Percentiles rank a stretch among this genome's conserved stretches.
These are phyloP conservation scores for Emys orbicularis DNA, from an alignment of 2,797 vertebrate genomes.

Conservation along the genomic window DNA sequence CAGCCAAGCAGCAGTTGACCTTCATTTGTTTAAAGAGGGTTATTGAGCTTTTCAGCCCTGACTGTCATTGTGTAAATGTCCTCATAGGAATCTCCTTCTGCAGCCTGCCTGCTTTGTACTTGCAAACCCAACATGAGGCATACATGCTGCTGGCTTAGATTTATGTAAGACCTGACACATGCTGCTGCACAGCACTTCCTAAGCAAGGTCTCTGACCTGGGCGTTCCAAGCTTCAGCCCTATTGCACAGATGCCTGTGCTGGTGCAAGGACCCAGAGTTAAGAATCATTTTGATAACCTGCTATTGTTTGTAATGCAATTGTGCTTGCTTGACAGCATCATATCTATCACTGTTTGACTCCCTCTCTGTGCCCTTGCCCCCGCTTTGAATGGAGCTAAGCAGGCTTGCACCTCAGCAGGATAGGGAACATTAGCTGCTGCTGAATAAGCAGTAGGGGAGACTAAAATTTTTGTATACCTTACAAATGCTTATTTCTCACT, in stretches of 20 bases:
- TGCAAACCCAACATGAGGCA: accelerated
- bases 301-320: neutral
- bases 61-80: accelerated
- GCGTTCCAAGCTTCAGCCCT: neutral
- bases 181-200: slow-evolving; percentile 41
- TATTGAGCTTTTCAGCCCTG: neutral
- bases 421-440: neutral
- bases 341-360: neutral
- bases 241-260: accelerated
- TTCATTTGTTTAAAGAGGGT: neutral
- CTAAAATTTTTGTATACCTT: neutral
- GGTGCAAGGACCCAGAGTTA: neutral
- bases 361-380: accelerated
- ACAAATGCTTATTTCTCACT: slow-evolving; percentile 62
- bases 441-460: slow-evolving; percentile 8
- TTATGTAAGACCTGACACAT: neutral
- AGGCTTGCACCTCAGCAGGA: accelerated
- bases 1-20: neutral
- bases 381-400: neutral
- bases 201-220: slow-evolving; percentile 1
- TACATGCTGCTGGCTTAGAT: neutral
- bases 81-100: neutral
- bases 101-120: neutral
- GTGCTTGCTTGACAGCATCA: accelerated
- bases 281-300: neutral